Base-by-base conservation (phyloP, 2,888 invertebrate species). In the Dascillus cervinus region DNA sequence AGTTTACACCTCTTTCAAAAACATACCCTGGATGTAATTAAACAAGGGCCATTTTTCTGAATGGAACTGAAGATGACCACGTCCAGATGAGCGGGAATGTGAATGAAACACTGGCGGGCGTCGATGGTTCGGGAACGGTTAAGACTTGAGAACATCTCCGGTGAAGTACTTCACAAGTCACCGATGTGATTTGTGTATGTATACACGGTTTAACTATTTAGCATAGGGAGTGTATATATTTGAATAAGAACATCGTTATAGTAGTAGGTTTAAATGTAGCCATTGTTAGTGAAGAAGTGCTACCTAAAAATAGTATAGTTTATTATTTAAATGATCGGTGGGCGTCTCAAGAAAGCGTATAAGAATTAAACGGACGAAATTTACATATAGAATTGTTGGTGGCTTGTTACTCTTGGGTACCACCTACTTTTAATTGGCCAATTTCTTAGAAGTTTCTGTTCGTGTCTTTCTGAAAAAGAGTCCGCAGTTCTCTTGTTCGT, bases 231-330 rank as follows among this genome's bases (percentile, higher is more conserved):
- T 44, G 38, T 32, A 26, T 35, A 19, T 39, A 39, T 37, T 38
- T 37, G 36, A 40, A 36, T 35, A 36, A 42, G 35, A 32, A 37
- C 35, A 39, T 44, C 39, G 22, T 31, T 36, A 30, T 33, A 32
- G 32, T 38, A 34, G 37, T 42, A 39, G 37, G 41, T 28, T 33
- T 33, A 29, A 32, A 41, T 32, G 38, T 31, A 26, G 34, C 36
- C 38, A 44, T 44, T 44, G 44, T 44, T 35, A 30, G 27, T 28
- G 30, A 38, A 35, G 37, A 41, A 43, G 42, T 41, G 42, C 44
- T 41, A 45, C 44, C 40, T 41, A 32, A 40, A 43, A 37, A 34
- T 38, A 34, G 34, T 39, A 39, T 35, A 34, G 26, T 32, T 26
- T 32, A 37, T 37, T 40, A 35, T 43, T 40, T 31, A 34, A 30